Percentiles rank a stretch among this genome's conserved stretches.
phyloP scores from a whole-genome alignment of 2,113 vertebrate genomes.

The Pterocles burchelli region DNA sequence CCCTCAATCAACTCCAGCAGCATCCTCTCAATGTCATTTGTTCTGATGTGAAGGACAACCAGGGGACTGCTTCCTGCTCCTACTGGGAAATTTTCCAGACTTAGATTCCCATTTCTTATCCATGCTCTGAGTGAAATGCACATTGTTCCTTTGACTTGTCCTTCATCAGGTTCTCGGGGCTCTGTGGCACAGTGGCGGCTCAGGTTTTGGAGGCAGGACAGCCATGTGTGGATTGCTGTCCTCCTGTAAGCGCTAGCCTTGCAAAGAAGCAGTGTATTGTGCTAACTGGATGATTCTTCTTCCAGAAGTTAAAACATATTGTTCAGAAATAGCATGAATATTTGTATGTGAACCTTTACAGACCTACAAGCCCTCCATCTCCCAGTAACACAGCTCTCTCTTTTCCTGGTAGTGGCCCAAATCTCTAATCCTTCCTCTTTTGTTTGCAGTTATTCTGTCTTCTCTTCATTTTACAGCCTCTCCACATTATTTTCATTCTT shows the following conservation, averaged over 20 bases:
- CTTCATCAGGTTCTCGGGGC: neutral
- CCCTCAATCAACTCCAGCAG: neutral
- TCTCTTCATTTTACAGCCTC: neutral
- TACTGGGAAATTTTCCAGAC: neutral
- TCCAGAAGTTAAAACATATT: neutral
- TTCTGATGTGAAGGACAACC: neutral
- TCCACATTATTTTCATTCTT: neutral
- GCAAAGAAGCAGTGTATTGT: neutral
- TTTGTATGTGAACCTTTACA: neutral
- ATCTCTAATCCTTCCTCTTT: neutral
- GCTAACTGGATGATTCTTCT: neutral
- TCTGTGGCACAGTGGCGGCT: neutral
- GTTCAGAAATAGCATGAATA: neutral
- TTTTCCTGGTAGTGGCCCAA: neutral
- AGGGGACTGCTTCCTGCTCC: neutral
- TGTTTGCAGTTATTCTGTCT: neutral
- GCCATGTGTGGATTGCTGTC: neutral
- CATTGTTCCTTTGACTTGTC: neutral
- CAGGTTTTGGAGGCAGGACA: neutral
- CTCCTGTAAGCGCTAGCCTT: neutral
- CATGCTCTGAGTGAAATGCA: neutral
- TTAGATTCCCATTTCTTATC: neutral
- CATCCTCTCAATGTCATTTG: neutral
- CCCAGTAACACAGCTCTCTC: neutral
- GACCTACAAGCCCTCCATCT: neutral